These are phyloP conservation scores for Plebejus anna DNA, from an alignment of 2,888 invertebrate genomes.

Conservation along the genomic window DNA sequence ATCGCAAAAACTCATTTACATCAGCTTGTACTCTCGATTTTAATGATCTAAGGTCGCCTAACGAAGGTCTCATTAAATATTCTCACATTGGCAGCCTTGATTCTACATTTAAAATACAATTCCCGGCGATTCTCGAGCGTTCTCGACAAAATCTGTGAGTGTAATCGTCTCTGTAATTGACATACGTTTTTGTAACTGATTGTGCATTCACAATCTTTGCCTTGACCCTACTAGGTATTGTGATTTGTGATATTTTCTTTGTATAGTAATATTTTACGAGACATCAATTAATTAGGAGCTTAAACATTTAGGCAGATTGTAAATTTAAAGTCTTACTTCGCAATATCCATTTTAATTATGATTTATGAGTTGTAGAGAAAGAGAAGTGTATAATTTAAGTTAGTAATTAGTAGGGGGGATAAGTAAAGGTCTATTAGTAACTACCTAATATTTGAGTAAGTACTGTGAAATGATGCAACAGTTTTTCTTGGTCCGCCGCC, in stretches of 20 bases:
- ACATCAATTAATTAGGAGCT: background rate
- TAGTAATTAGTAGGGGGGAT: background rate
- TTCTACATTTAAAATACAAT: constrained; percentile 26
- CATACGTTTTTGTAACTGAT: constrained; percentile 56
- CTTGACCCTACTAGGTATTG: constrained; percentile 4
- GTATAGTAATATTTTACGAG: background rate
- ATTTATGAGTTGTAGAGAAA: background rate
- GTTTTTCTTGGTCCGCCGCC: background rate
- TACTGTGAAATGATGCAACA: background rate
- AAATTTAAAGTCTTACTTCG: too few relatives aligned
- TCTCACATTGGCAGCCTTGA: constrained; percentile 24
- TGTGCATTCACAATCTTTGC: constrained; percentile 37
- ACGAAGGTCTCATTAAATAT: constrained; percentile 28
- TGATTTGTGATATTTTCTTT: constrained; percentile 7
- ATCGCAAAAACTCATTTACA: constrained; percentile 9
- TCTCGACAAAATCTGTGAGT: constrained; percentile 28
- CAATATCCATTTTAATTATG: background rate
- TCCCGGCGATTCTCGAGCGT: constrained; percentile 20
- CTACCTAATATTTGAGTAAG: background rate
- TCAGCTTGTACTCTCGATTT: constrained; percentile 6
- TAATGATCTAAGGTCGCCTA: constrained; percentile 14
- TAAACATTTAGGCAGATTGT: background rate
- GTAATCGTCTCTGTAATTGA: constrained; percentile 49
- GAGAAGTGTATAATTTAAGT: too few relatives aligned
- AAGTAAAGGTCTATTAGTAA: background rate